Conservation (phyloP, 1,140 invertebrate genomes). For the Drosophila biarmipes region DNA sequence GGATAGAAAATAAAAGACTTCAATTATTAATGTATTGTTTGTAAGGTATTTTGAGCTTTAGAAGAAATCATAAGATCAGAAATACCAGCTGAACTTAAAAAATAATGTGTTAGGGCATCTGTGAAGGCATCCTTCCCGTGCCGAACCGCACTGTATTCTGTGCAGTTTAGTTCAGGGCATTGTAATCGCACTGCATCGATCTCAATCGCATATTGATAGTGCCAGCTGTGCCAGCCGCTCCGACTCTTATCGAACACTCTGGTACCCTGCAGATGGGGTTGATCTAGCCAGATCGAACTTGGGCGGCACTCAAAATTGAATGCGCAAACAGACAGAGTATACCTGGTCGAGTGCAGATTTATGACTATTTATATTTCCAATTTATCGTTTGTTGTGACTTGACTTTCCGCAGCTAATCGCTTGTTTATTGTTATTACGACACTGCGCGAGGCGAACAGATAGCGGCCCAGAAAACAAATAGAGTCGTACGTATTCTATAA, state of each 20-base stretch:
- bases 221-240: neutral
- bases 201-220: conserved; percentile 12
- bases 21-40: neutral
- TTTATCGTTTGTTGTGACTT: conserved; percentile 35
- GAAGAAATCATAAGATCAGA: neutral
- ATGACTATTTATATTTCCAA: conserved; percentile 36
- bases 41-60: neutral
- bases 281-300: neutral
- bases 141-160: conserved; percentile 12
- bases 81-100: too few species aligned
- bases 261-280: neutral
- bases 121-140: neutral
- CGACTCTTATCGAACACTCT: neutral
- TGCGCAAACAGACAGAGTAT: neutral
- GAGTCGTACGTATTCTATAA: conserved; percentile 31
- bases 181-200: conserved; percentile 14
- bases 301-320: neutral
- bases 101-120: too few species aligned
- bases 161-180: neutral
- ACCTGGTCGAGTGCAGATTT: conserved; percentile 9
- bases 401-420: conserved; percentile 5
- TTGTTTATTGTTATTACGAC: conserved; percentile 24
- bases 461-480: conserved; percentile 29
- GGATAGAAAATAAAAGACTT: too few species aligned
- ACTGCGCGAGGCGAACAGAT: conserved; percentile 17